These are phyloP conservation scores for Probosciger aterrimus DNA, from an alignment of 2,113 vertebrate species.

Conservation along the genomic window DNA sequence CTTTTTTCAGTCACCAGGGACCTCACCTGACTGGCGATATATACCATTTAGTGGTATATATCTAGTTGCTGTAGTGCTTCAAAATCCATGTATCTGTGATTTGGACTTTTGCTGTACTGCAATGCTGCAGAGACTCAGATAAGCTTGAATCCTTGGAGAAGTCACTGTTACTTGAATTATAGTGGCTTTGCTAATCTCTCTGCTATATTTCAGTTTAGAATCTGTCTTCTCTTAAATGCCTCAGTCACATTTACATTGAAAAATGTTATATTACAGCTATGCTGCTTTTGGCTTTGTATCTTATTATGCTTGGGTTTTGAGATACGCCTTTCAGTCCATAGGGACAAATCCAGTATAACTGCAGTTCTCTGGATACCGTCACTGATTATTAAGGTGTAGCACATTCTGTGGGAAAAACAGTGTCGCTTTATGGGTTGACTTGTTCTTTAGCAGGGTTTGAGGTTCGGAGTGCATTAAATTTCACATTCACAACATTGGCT, in stretches of 20 bases:
- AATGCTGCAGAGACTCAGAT: slow-evolving; percentile 46
- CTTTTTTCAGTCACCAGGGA: background rate
- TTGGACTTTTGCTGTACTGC: slow-evolving; percentile 27
- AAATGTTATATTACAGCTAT: slow-evolving; percentile 21
- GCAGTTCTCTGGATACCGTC: background rate
- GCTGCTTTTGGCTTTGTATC: slow-evolving; percentile 9
- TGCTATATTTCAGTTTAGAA: slow-evolving; percentile 22
- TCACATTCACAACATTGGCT: background rate
- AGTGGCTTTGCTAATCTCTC: slow-evolving; percentile 37
- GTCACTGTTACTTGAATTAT: slow-evolving; percentile 39
- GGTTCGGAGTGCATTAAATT: background rate
- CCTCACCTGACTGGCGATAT: background rate
- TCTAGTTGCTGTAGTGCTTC: background rate
- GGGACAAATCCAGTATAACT: background rate
- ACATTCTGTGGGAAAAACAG: background rate
- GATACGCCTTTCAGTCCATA: background rate
- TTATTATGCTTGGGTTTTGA: background rate
- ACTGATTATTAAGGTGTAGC: background rate
- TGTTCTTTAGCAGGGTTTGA: background rate
- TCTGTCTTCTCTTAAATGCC: slow-evolving; percentile 16
- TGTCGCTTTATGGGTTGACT: background rate
- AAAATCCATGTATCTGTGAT: background rate
- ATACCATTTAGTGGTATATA: background rate
- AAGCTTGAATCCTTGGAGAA: slow-evolving; percentile 52
- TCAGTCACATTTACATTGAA: slow-evolving; percentile 44